Evolutionary conservation across 1,140 invertebrate genomes (phyloP), one percentile per base, ranked within the genome.

Genomic region (Apis mellifera): DNA sequence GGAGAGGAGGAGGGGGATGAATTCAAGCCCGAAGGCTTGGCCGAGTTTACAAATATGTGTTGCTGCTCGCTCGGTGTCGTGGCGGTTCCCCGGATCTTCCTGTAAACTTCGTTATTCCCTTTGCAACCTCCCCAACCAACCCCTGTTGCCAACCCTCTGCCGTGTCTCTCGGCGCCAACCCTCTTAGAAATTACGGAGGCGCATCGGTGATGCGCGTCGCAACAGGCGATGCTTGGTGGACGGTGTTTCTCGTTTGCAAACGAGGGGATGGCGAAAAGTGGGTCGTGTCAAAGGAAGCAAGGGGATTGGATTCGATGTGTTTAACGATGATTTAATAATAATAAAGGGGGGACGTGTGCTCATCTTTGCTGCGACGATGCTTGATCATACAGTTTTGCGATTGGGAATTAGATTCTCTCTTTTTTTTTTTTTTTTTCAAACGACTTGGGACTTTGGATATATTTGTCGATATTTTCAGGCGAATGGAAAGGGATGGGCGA

Each of bases 71-170:
- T 32, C 13, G 54, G 23, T 32, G 54, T 42, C 52, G 52, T 48
- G 55, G 60, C 19, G 80, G 73, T 70, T 77, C 73, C 13, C 65
- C 26, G 73, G 73, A 77, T 82, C 65, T 77, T 77, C 80, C 55
- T n/a, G 48, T 23, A 82, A 82, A 82, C 80, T 82, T 82, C 65
- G 80, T 82, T 82, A 82, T 81, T 81, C 62, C 71, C 78, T 81
- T 81, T 81, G 70, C 70, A 48, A 68, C 64, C 19, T 0, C 23
- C 57, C n/a, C 26, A n/a, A n/a, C n/a, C 26, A 26, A 26, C 26
- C 26, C 26, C 26, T 26, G 1, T 5, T 12, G 3, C 3, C 23
- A 3, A 19, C 1, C 15, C 7, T 8, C 9, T 1, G 19, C n/a
- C 12, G 55, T 59, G 32, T 48, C 19, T 21, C 70, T n/a, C 26